These are phyloP conservation scores for Eledona agricola DNA, from an alignment of 2,888 invertebrate genomes.

Conservation along the genomic window DNA sequence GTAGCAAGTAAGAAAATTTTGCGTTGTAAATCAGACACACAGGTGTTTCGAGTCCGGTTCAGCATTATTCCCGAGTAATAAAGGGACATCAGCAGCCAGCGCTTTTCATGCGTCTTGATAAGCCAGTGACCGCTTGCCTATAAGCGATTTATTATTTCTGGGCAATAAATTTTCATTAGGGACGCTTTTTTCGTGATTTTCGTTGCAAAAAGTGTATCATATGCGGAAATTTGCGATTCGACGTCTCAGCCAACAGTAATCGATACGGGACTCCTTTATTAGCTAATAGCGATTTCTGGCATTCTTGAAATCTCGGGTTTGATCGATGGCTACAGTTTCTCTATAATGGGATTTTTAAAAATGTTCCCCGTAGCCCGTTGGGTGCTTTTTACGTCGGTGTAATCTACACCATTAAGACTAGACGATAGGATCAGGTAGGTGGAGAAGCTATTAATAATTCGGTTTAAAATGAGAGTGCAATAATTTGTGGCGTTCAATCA, in stretches of 20 bases:
- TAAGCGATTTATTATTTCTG: conserved; percentile 17
- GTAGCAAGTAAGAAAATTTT: not conserved
- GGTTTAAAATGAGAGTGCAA: conserved; percentile 27
- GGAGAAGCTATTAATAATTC: conserved; percentile 28
- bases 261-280: conserved; percentile 8
- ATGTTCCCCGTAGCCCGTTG: conserved; percentile 6
- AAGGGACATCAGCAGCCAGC: conserved; percentile 28
- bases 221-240: conserved; percentile 23
- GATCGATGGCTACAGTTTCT: not conserved
- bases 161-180: conserved; percentile 30
- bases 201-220: conserved; percentile 4
- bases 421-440: conserved; percentile 22
- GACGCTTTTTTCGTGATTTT: conserved; percentile 17
- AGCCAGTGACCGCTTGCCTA: conserved; percentile 12
- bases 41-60: conserved; percentile 27
- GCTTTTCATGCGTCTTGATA: conserved; percentile 15
- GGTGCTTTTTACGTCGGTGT: conserved; percentile 13
- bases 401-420: conserved; percentile 26
- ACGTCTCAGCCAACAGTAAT: conserved; percentile 1
- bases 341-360: conserved; percentile 9
- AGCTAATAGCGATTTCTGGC: not conserved
- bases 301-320: no score
- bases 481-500: conserved; percentile 25
- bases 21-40: conserved; percentile 20
- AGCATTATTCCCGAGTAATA: conserved; percentile 28